Evolutionary conservation across 1,140 invertebrate species (phyloP).

Genomic region (Lutraria rhynchaena): DNA sequence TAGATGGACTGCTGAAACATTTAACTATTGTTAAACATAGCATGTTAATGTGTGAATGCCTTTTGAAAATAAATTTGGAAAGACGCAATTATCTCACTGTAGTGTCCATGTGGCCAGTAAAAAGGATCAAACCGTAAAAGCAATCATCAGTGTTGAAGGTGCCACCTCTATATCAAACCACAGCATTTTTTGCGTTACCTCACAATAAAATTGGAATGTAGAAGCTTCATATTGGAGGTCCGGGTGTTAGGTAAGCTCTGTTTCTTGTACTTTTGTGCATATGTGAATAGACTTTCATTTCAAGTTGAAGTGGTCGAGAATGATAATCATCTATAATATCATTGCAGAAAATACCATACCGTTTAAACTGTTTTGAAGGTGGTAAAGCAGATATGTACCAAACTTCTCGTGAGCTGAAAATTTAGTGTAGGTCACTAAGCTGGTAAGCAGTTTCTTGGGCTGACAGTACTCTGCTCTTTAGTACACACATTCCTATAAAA

Average conservation of each 20-base stretch:
- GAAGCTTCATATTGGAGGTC: too few relatives aligned
- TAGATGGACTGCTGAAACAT: neutral
- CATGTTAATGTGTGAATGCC: neutral
- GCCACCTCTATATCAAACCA: too few relatives aligned
- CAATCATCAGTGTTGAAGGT: conserved; percentile 4
- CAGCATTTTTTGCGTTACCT: too few relatives aligned
- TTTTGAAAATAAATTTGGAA: neutral
- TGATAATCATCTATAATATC: conserved; percentile 25
- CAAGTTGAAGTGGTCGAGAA: too few relatives aligned
- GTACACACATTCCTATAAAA: conserved; percentile 38
- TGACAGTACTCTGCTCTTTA: conserved; percentile 13
- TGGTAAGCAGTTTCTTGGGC: conserved; percentile 33
- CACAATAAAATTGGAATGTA: too few relatives aligned
- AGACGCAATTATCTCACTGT: neutral
- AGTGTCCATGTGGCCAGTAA: neutral
- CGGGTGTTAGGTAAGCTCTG: too few relatives aligned
- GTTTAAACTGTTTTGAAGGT: conserved; percentile 9
- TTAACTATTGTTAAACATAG: neutral
- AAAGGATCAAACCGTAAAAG: neutral
- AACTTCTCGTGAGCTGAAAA: conserved; percentile 7
- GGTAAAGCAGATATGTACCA: conserved; percentile 14
- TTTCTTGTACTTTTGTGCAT: too few relatives aligned
- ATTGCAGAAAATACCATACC: conserved; percentile 3
- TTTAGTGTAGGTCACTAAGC: conserved; percentile 22
- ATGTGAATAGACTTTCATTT: too few relatives aligned